A percentile compares a stretch with the other conserved stretches of the same genome.
These are phyloP conservation scores for Platycheirus albimanus DNA, from an alignment of 2,888 invertebrate species.

Conservation along the genomic window DNA sequence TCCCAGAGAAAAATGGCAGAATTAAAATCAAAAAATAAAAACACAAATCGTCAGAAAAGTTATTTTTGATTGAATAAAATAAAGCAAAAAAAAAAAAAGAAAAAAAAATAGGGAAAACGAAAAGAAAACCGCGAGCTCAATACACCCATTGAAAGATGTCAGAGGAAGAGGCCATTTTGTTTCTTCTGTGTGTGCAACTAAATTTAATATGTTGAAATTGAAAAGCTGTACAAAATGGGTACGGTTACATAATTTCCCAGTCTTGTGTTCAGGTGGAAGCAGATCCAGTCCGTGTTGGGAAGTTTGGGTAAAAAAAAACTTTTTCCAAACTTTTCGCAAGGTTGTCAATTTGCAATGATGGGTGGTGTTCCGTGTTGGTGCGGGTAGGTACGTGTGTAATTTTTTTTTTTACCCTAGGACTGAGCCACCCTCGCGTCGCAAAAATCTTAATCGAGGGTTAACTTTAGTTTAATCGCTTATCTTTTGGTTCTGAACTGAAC, in stretches of 20 bases:
- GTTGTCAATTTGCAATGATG: constrained; percentile 65
- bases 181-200: constrained; percentile 10
- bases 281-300: constrained; percentile 5
- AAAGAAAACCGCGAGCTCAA: constrained; percentile 49
- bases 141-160: constrained; percentile 6
- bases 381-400: constrained; percentile 20
- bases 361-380: constrained; percentile 49
- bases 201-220: constrained; percentile 29
- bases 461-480: constrained; percentile 62
- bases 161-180: neutral
- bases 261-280: neutral
- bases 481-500: too few species aligned
- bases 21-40: constrained; percentile 31
- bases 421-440: too few species aligned
- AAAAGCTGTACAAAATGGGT: constrained; percentile 36
- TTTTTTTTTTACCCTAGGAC: too few species aligned
- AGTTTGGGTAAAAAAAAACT: constrained; percentile 25
- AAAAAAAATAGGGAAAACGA: constrained; percentile 30
- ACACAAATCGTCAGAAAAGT: too few species aligned
- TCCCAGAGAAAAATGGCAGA: constrained; percentile 15
- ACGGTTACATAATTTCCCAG: constrained; percentile 56
- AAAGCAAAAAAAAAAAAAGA: too few species aligned
- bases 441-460: too few species aligned
- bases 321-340: constrained; percentile 54
- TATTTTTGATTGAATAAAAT: too few species aligned